Base-by-base conservation (phyloP, 2,888 invertebrate species). In the Limnephilus marmoratus region DNA sequence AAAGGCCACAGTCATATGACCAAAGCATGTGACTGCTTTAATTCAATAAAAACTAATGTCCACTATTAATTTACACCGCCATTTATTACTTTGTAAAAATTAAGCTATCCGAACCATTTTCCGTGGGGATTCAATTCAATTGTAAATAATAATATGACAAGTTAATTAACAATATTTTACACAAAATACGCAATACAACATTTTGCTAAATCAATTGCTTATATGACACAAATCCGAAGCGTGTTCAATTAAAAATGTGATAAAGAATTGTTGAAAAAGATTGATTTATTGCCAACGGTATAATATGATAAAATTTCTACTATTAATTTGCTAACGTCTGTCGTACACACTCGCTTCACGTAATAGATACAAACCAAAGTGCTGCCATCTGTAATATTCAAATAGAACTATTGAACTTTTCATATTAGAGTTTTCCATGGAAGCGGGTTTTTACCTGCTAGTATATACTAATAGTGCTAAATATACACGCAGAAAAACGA, bases 11-110 rank as follows among this genome's bases (percentile, higher is more conserved):
- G 45, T 86, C 86, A 86, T 49, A 86, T 86, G 86, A 86, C 86
- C 12, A 81, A 37, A 80, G 24, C 88, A 89, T 89, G 88, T 89
- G 88, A 89, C 68, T 68, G 68, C 18, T 68, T 68, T 68, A 68
- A 80, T 34, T 81, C 81, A 81, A 89, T 34, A 81, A 18, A 81
- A 31, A 34, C 37, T 80, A n/a, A 12, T 81, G 80, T 86, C n/a
- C 37, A 37, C 80, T 24, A 89, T 80, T 11, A 24, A 68, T 68
- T 68, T 68, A 68, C 2, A 11, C n/a, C 24, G n/a, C 68, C n/a
- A 9, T n/a, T 68, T 68, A 68, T 68, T 68, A 68, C 68, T 68
- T 68, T 68, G n/a, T 68, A 68, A 68, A 68, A 68, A 24, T 24
- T 68, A 68, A 68, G 68, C 68, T n/a, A n/a, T n/a, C 68, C 24